Conservation (phyloP, 2,113 vertebrate genomes). For the Etia nguti region DNA sequence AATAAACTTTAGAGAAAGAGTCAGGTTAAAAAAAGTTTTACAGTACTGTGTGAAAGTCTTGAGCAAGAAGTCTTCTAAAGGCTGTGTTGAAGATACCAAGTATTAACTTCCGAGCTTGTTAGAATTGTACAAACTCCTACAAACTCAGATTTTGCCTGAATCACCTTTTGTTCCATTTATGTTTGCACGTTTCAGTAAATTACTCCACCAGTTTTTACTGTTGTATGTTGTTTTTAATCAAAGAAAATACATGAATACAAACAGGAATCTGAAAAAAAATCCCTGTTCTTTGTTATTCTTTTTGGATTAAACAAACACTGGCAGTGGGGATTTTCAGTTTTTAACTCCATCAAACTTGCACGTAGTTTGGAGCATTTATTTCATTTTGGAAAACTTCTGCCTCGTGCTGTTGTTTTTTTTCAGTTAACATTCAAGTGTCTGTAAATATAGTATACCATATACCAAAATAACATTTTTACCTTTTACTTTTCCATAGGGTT, state of each 20-base stretch:
- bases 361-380: neutral
- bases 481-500: neutral
- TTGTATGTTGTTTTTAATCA: neutral
- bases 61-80: neutral
- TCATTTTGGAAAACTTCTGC: neutral
- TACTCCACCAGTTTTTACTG: neutral
- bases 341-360: neutral
- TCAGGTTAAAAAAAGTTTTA: neutral
- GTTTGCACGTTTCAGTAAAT: neutral
- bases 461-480: neutral
- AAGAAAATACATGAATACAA: neutral
- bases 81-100: neutral
- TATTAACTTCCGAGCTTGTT: neutral
- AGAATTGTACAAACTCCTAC: no score
- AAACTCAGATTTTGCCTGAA: neutral
- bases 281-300: neutral
- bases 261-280: neutral
- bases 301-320: neutral
- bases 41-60: neutral
- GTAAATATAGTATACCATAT: neutral
- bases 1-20: neutral
- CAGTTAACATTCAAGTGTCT: neutral
- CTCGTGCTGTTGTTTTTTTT: neutral
- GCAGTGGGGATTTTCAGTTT: neutral
- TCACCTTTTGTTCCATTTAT: neutral